Base-by-base conservation (phyloP, 1,140 invertebrate genomes). In the Eubasilissa regina region DNA sequence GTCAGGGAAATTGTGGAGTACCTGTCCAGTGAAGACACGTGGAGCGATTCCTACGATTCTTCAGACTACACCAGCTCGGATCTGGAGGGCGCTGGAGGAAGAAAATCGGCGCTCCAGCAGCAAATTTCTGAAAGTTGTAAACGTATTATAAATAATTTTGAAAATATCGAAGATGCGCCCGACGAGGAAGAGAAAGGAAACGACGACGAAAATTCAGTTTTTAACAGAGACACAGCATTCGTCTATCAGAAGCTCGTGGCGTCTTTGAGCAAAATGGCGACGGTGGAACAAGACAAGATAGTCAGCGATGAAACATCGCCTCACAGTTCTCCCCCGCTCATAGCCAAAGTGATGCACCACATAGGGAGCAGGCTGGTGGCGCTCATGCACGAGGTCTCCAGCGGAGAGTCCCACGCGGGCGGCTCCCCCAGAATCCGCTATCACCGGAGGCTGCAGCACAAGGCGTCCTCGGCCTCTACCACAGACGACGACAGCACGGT, bases 1-100 rank as follows among this genome's bases (percentile, higher is more conserved):
- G 95, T 97, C 13, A 92, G 94, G 35, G 96, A 97, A 86, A 96
- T 97, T 11, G 96, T 97, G 0, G 96, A 97, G 86, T 97, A 97
- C 87, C 89, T 97, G 58, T 96, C 95, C 78, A 96, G 95, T 68
- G 96, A 97, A 84, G 96, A 97, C 82, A 96, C 96, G 3, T 97
- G 95, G 95, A 97, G 95, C 76, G 95, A 97, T 85, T 96, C 95
- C 0, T 97, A 96, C 83, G 95, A 97, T 84, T 96, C 95, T 13
- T 96, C 95, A 0, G 96, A 97, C 84, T 97, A 97, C 83, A 96
- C 95, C 0, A 96, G 95, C 78, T 97, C 95, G 0, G 96, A 97
- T 86, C 86, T 96, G 15, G 96, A 97, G 85, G 93, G 94, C 12
- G 91, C 92, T 0, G 88, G 87, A 3, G 91, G 92, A n/a, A 89